Conservation (phyloP, 2,888 invertebrate species). For the Stenotaenia linearis region DNA sequence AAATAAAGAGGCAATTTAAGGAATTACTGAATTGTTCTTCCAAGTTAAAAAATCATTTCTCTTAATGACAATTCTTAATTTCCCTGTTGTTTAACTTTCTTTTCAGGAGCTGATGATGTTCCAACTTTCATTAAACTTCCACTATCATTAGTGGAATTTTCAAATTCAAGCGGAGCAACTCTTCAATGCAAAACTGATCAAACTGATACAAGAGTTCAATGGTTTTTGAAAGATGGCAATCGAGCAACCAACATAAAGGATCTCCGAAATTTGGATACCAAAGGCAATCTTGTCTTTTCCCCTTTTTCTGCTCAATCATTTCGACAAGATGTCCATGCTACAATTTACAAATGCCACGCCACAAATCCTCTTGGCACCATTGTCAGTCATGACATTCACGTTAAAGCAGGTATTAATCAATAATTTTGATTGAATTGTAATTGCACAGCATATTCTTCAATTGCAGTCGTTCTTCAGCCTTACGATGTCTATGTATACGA, state of each 20-base stretch:
- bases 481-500: slow-evolving; percentile 49
- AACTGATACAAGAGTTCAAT: not conserved
- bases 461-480: slow-evolving; percentile 43
- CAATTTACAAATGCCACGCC: not conserved
- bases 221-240: not conserved
- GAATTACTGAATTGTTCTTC: no score
- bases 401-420: not conserved
- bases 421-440: not conserved
- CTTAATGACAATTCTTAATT: no score
- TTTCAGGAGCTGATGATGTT: not conserved
- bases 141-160: not conserved
- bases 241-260: not conserved
- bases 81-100: no score
- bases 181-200: not conserved
- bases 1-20: no score
- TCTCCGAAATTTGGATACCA: not conserved
- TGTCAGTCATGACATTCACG: not conserved
- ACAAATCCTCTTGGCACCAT: not conserved
- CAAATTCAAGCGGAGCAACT: not conserved
- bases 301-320: not conserved
- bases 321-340: not conserved
- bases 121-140: not conserved
- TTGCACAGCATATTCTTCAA: slow-evolving; percentile 31
- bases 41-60: no score
- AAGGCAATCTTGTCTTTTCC: not conserved